Base-by-base conservation (phyloP, 2,888 invertebrate genomes). In the Agrochola lychnidis region DNA sequence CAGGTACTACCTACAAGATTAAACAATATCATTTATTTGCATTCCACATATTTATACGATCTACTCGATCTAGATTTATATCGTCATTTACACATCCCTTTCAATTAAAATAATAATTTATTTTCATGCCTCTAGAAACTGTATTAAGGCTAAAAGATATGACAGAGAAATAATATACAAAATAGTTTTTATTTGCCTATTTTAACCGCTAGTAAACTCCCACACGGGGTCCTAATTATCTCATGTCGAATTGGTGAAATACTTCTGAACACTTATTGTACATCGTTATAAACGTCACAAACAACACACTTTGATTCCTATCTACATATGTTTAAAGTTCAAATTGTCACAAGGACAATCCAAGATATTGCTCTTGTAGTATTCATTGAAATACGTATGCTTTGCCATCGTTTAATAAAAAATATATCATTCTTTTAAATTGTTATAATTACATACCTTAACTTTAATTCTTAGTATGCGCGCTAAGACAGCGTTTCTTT, bases 381-480 rank as follows among this genome's bases (percentile, higher is more conserved):
- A 64, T 74, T 83, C 78, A 71, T 82, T 70, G 73, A 76, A 82
- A 85, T 71, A 79, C 70, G 73, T 77, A 70, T 73, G 59, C 70
- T 75, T 79, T 81, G 66, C 70, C 77, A 77, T 68, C 70, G 70
- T 85, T 83, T 76, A 73, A 70, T 81, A 76, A 77, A 79, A 85
- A 85, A 83, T 79, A 81, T 86, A 89, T 87, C 84, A 86, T 89
- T 87, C 83, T 79, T 89, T 84, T 84, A 83, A 85, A 89, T 87
- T 87, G 78, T 83, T 83, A 78, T 86, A 88, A 89, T 88, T 85
- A 78, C 78, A 83, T 79, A 73, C 81, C 68, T 73, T 68, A 68
- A 69, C 42, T 78, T 79, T 78, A 87, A 88, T 87, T 82, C 80
- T 81, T 77, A 71, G n/a, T n/a, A n/a, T 75, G 70, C 66, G 77